Conservation (phyloP, 64 coral and sea anemone species). For the Stylophora pistillata region DNA sequence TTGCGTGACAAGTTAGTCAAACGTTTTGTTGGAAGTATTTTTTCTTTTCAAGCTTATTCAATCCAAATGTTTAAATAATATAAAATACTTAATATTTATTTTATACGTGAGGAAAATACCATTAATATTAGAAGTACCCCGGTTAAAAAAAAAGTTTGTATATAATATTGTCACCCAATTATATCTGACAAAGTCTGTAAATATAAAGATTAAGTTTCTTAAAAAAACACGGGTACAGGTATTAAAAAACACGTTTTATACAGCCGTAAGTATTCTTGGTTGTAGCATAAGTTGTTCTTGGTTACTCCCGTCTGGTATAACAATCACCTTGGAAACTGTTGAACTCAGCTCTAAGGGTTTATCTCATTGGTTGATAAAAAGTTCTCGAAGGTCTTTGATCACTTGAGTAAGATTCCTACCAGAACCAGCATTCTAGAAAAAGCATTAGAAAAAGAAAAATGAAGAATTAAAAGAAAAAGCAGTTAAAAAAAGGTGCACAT, state of each 20-base stretch:
- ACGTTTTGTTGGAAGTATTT: neutral
- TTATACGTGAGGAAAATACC: slow-evolving; percentile 20
- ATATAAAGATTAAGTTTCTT: slow-evolving; percentile 4
- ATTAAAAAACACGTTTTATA: slow-evolving; percentile 6
- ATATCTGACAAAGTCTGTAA: slow-evolving; percentile 37
- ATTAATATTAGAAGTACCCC: neutral
- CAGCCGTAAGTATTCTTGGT: neutral
- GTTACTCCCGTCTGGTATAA: too few relatives aligned
- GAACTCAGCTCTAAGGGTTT: neutral
- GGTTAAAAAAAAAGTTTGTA: slow-evolving; percentile 32
- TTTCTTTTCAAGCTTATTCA: neutral
- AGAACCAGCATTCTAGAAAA: neutral
- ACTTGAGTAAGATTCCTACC: neutral
- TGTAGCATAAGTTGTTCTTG: too few relatives aligned
- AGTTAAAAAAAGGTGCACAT: too few relatives aligned
- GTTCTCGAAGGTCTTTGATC: slow-evolving; percentile 18
- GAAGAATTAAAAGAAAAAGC: neutral
- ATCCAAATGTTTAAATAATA: slow-evolving; percentile 22
- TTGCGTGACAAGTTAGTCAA: neutral
- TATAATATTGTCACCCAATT: slow-evolving; percentile 29
- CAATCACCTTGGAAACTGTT: too few relatives aligned
- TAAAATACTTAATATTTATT: slow-evolving; percentile 52
- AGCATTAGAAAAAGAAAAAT: neutral
- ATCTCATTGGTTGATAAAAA: slow-evolving; percentile 6
- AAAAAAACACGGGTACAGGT: neutral